Base-by-base conservation (phyloP, 1,140 invertebrate species). In the Theocolax elegans region DNA sequence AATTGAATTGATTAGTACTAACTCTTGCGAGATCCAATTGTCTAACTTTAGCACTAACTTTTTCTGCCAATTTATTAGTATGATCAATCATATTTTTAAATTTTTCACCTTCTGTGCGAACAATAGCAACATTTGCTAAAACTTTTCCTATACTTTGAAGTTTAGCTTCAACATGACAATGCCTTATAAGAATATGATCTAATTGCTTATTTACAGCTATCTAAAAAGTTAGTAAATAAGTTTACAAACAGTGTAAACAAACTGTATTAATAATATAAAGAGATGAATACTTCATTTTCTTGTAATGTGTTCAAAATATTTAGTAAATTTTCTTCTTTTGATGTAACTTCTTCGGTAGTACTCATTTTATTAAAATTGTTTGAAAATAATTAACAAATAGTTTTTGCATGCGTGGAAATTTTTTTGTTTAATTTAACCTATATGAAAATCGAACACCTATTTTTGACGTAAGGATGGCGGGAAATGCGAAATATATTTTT, bases 1-100 rank as follows among this genome's bases (percentile, higher is more conserved):
- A n/a, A n/a, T n/a, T n/a, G n/a, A n/a, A 35, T 35, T 46, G 44
- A 46, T 13, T 12, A 15, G 17, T 72, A 84, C 87, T 85, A 89
- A 97, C 95, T 81, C 98, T 94, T 1, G 96, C 96, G 53, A 94
- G 86, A 87, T 99, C 98, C 23, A 99, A 84, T 68, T 95, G 92
- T 51, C 96, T 89, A 12, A 99, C 97, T 93, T 99, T 98, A 29
- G 93, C 93, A 80, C 96, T 98, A 19, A 99, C 96, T 86, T 96
- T 96, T 79, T 96, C 93, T 3, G 97, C 96, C 56, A 98, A 86
- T 31, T 90, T 89, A 46, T 96, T 95, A 2, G 97, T 97, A 78
- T 92, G 92, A n/a, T 90, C 87, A 46, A 97, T 94, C 87, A 94
- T 94, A 63, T 89, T 88, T n/a, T 90, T 88, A n/a, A 96, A 86